Conservation (phyloP, 37 sponge, comb jelly and placozoan species). For the Cliona cf. orientalis region DNA sequence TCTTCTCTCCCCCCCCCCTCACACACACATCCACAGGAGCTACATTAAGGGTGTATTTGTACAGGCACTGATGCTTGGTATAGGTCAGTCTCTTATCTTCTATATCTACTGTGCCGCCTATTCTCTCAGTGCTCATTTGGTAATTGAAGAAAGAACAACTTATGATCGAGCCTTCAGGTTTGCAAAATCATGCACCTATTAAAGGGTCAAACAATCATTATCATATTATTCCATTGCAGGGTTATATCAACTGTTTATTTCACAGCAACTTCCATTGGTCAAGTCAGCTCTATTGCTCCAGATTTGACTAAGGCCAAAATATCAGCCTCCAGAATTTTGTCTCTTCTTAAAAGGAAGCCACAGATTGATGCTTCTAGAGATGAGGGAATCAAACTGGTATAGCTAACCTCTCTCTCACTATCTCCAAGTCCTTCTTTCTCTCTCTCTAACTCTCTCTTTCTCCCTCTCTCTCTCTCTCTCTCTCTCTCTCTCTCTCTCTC, state of each 20-base stretch:
- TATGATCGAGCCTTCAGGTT: conserved; percentile 77
- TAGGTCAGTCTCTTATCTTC: conserved; percentile 83
- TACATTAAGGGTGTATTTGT: conserved; percentile 44
- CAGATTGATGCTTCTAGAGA: conserved; percentile 51
- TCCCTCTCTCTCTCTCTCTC: too few relatives aligned
- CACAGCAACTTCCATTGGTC: conserved; percentile 84
- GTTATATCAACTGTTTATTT: conserved; percentile 91
- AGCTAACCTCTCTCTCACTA: neutral
- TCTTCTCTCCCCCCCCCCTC: too few relatives aligned
- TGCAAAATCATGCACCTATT: neutral
- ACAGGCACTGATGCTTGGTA: conserved; percentile 48
- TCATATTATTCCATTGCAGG: too few relatives aligned
- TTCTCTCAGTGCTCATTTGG: conserved; percentile 75
- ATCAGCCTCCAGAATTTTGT: conserved; percentile 76
- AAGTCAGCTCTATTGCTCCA: conserved; percentile 80
- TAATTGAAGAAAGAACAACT: conserved; percentile 24
- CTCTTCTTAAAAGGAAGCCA: conserved; percentile 62
- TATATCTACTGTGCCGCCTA: conserved; percentile 76
- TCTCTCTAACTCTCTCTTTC: too few relatives aligned
- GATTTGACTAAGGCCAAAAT: conserved; percentile 79
- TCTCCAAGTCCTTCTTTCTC: too few relatives aligned
- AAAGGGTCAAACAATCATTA: neutral
- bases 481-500: too few relatives aligned
- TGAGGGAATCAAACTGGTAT: conserved; percentile 64
- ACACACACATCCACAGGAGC: conserved; percentile 29